Evolutionary conservation across 2,113 vertebrate species (phyloP).

Genomic region (Chauna torquata): DNA sequence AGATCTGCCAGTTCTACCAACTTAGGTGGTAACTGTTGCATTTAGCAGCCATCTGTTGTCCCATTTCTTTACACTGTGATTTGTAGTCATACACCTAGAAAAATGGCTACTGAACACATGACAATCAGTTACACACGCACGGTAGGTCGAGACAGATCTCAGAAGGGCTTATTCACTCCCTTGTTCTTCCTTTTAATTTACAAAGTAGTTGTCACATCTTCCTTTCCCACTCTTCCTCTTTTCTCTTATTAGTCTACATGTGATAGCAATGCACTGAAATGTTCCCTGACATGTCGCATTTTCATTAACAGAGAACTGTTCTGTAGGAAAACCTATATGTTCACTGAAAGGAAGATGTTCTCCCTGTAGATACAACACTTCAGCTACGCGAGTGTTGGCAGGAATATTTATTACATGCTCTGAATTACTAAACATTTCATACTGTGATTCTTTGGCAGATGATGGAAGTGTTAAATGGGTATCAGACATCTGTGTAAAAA

Average conservation of each 20-base stretch:
- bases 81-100: neutral
- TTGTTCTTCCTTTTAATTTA: neutral
- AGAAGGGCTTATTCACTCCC: neutral
- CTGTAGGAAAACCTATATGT: neutral
- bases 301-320: neutral
- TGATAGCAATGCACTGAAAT: neutral
- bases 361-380: neutral
- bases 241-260: neutral
- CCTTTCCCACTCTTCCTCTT: neutral
- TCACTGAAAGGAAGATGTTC: neutral
- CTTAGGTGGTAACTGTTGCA: neutral
- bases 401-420: neutral
- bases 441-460: neutral
- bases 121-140: neutral
- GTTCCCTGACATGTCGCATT: neutral
- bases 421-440: neutral
- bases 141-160: neutral
- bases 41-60: neutral
- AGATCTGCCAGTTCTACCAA: neutral
- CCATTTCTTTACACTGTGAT: neutral
- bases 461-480: neutral
- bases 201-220: neutral
- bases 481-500: neutral
- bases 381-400: neutral
- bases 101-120: neutral